A percentile compares a stretch with the other conserved stretches of the same genome.
Conservation (phyloP, 2,888 invertebrate species). For the Nezara viridula region DNA sequence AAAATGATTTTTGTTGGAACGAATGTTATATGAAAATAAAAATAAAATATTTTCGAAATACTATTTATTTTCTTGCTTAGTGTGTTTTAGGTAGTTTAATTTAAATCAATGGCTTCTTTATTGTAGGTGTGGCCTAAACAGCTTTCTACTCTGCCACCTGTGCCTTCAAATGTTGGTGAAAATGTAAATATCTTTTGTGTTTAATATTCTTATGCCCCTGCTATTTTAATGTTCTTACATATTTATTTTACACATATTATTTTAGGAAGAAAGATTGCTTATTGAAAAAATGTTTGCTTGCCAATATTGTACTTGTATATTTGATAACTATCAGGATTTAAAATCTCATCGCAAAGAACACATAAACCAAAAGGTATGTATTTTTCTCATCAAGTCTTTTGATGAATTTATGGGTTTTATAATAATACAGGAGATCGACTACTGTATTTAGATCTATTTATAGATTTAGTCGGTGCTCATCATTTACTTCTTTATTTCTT, state of each 20-base stretch:
- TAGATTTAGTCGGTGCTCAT: no score
- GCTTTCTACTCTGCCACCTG: conserved; percentile 60
- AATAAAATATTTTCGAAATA: no score
- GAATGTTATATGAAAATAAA: no score
- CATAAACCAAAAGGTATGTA: conserved; percentile 70
- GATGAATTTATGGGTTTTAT: neutral
- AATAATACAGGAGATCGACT: no score
- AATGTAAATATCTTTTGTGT: conserved; percentile 42
- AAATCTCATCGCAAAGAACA: conserved; percentile 72
- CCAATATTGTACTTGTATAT: conserved; percentile 71
- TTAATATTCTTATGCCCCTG: neutral
- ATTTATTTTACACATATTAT: neutral
- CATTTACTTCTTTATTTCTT: no score
- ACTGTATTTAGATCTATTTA: no score
- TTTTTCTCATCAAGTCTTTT: neutral
- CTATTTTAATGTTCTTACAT: neutral
- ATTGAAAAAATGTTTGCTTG: conserved; percentile 71
- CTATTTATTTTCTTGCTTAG: no score
- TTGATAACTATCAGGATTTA: conserved; percentile 70
- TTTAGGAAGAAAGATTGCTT: conserved; percentile 61
- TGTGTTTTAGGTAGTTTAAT: neutral
- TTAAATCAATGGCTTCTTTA: neutral
- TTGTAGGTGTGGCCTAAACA: conserved; percentile 72
- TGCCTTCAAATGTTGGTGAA: conserved; percentile 23
- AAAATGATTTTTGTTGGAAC: no score